phyloP scores from a whole-genome alignment of 2,113 vertebrate species.

The Eidolon helvum region DNA sequence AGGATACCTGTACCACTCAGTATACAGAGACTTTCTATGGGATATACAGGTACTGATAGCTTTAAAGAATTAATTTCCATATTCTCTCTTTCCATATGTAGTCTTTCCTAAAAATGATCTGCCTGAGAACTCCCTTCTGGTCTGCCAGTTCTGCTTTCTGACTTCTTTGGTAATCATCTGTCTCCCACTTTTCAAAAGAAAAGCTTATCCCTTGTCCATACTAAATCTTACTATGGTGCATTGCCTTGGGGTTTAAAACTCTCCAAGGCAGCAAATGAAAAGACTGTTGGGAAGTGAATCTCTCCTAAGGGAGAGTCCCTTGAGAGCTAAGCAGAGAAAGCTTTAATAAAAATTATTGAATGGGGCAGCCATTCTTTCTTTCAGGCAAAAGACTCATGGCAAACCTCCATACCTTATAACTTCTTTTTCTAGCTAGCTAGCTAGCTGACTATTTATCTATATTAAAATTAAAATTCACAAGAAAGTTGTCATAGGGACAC shows the following conservation, averaged over 20 bases:
- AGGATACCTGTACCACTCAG: not conserved
- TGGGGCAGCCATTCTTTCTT: not conserved
- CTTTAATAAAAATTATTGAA: slow-evolving; percentile 38
- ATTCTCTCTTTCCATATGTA: slow-evolving; percentile 25
- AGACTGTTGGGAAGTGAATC: not conserved
- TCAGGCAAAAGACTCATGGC: not conserved
- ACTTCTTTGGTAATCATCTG: not conserved
- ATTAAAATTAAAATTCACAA: slow-evolving; percentile 63
- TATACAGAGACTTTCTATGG: not conserved
- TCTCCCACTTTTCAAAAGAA: slow-evolving; percentile 25
- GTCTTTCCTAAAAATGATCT: slow-evolving; percentile 33
- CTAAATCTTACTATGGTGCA: not conserved
- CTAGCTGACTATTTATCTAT: slow-evolving; percentile 17
- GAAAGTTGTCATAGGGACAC: slow-evolving; percentile 49
- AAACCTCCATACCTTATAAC: not conserved
- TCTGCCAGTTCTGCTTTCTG: slow-evolving; percentile 27
- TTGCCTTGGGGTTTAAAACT: slow-evolving; percentile 43
- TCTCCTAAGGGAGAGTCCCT: not conserved
- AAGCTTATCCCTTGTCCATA: slow-evolving; percentile 1
- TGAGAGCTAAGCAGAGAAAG: not conserved
- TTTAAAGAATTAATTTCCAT: slow-evolving; percentile 26
- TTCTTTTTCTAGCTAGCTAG: not conserved
- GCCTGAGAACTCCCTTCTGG: not conserved
- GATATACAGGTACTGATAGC: not conserved
- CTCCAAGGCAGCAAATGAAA: not conserved